A percentile compares a stretch with the other conserved stretches of the same genome.
phyloP scores from a whole-genome alignment of 2,113 vertebrate species.

The Megatriorchis doriae region DNA sequence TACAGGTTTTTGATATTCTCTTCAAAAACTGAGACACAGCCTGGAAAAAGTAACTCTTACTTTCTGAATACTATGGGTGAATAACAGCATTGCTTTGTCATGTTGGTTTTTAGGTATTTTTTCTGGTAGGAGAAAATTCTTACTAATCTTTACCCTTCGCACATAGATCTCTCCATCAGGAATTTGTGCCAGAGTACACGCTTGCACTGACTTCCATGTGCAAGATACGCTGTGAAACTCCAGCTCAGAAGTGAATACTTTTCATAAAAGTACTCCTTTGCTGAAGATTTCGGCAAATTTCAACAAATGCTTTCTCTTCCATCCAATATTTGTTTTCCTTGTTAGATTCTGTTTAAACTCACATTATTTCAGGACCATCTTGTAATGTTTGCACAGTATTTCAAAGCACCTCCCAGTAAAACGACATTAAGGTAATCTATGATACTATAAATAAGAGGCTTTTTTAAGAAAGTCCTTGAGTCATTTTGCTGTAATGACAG shows the following conservation, averaged over 20 bases:
- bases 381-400: slow-evolving; percentile 5
- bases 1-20: background rate
- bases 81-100: background rate
- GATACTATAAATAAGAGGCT: slow-evolving; percentile 40
- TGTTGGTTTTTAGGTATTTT: background rate
- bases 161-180: background rate
- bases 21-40: background rate
- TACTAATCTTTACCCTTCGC: background rate
- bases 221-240: background rate
- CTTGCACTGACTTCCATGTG: background rate
- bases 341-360: background rate
- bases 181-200: background rate
- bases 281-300: background rate
- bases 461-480: slow-evolving; percentile 44
- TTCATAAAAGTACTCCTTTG: background rate
- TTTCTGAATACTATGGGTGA: background rate
- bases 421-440: slow-evolving; percentile 24
- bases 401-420: slow-evolving; percentile 25
- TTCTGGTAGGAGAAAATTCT: background rate
- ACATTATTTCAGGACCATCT: background rate
- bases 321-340: background rate
- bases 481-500: slow-evolving; percentile 40
- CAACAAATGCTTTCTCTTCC: background rate
- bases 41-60: background rate
- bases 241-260: background rate